These are phyloP conservation scores for Sebastes taczanowskii DNA, from an alignment of 2,797 vertebrate genomes.

Conservation along the genomic window DNA sequence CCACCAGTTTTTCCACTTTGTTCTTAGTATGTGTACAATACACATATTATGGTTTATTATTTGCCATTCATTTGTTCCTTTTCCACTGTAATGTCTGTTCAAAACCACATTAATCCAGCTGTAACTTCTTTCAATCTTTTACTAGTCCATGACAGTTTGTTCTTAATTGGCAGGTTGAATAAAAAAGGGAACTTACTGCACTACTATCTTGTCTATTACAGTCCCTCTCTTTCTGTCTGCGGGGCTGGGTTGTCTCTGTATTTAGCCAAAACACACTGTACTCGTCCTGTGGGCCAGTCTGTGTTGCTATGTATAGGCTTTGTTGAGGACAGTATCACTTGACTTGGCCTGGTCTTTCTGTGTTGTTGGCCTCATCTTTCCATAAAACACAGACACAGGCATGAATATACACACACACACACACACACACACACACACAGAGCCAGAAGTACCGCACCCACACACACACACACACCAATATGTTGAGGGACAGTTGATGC, in stretches of 20 bases:
- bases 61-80: not conserved
- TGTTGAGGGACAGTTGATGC: slow-evolving; percentile 48
- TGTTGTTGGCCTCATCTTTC: slow-evolving; percentile 52
- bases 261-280: slow-evolving; percentile 63
- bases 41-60: not conserved
- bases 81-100: not conserved
- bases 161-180: slow-evolving; percentile 19
- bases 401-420: slow-evolving; percentile 13
- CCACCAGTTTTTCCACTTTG: slow-evolving; percentile 5
- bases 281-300: slow-evolving; percentile 59
- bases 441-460: slow-evolving; percentile 1
- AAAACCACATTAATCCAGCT: slow-evolving; percentile 7
- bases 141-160: slow-evolving; percentile 2
- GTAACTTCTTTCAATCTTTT: slow-evolving; percentile 8
- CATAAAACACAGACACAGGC: slow-evolving; percentile 40
- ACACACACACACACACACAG: not conserved
- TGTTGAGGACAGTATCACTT: slow-evolving; percentile 63
- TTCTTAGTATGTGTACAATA: slow-evolving; percentile 7
- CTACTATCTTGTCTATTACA: slow-evolving; percentile 31
- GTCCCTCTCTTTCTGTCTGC: slow-evolving; percentile 30
- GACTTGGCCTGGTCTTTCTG: slow-evolving; percentile 55
- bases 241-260: slow-evolving; percentile 50
- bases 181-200: slow-evolving; percentile 1
- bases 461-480: slow-evolving; percentile 22
- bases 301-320: slow-evolving; percentile 69